Conservation (phyloP, 2,888 invertebrate genomes). For the Leptopilina syphax region DNA sequence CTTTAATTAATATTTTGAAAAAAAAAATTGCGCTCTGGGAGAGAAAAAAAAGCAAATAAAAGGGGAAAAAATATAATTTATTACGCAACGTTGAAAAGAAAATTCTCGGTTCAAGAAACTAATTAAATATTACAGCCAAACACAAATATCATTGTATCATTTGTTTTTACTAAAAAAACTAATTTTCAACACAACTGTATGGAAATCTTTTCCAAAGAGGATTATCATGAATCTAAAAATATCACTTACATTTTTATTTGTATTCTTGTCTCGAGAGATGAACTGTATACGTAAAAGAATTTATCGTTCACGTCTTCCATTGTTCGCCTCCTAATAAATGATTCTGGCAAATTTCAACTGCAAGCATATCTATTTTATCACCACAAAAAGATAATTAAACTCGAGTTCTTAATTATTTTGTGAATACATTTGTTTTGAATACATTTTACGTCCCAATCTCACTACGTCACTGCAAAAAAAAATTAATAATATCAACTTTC, state of each 20-base stretch:
- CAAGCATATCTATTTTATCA: no score
- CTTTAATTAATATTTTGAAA: no score
- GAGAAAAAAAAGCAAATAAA: background rate
- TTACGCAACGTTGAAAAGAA: no score
- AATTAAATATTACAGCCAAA: background rate
- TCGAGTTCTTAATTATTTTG: no score
- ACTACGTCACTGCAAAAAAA: no score
- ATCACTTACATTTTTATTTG: constrained; percentile 93
- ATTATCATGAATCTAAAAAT: constrained; percentile 34
- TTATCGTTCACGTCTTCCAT: constrained; percentile 89
- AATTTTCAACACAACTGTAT: background rate
- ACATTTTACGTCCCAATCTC: no score
- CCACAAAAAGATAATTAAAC: no score
- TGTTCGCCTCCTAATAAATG: no score
- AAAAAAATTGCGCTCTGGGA: background rate
- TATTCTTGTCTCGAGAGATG: constrained; percentile 90
- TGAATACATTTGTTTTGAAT: no score
- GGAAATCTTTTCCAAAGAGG: background rate
- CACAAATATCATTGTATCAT: background rate
- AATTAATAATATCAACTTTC: no score
- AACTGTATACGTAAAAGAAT: constrained; percentile 93
- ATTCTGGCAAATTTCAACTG: no score
- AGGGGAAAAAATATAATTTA: background rate
- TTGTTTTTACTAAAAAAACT: background rate
- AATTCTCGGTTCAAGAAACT: background rate